These are phyloP conservation scores for Manis javanica DNA, from an alignment of 2,797 vertebrate species.

Conservation along the genomic window DNA sequence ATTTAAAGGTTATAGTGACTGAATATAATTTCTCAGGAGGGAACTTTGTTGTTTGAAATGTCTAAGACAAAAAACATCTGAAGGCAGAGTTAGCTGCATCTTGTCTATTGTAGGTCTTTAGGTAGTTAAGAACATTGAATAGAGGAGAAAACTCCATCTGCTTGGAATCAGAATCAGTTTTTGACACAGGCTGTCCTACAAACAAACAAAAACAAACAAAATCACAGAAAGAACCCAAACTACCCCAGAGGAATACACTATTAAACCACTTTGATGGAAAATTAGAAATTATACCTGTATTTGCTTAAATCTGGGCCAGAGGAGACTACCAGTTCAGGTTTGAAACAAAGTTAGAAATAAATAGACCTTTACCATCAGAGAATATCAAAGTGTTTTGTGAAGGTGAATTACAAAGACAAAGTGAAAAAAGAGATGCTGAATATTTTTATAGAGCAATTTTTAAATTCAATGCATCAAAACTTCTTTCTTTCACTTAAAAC, in stretches of 20 bases:
- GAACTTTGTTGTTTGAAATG: constrained; percentile 59
- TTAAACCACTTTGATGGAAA: constrained; percentile 34
- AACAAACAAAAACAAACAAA: constrained; percentile 62
- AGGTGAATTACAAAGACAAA: constrained; percentile 56
- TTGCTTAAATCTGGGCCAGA: constrained; percentile 72
- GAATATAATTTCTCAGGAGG: constrained; percentile 71
- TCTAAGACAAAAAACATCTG: constrained; percentile 32
- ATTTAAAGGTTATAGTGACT: constrained; percentile 77
- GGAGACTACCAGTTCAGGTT: constrained; percentile 18
- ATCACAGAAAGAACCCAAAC: constrained; percentile 50
- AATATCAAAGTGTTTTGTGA: constrained; percentile 43
- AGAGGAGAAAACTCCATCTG: constrained; percentile 57
- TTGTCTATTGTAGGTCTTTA: constrained; percentile 4
- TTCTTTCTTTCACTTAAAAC: constrained; percentile 5
- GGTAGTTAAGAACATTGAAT: constrained; percentile 48
- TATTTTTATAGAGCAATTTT: constrained; percentile 29
- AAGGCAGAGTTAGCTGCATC: constrained; percentile 56
- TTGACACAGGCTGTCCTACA: constrained; percentile 66
- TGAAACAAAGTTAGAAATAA: constrained; percentile 57
- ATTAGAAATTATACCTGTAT: constrained; percentile 39
- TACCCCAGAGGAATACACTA: not conserved
- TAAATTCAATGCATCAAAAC: constrained; percentile 22
- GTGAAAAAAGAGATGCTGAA: not conserved
- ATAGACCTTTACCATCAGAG: constrained; percentile 2
- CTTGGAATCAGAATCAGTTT: constrained; percentile 78